Base-by-base conservation (phyloP, 30 jellyfish, hydroid and myxozoan species). In the Hydractinia echinata region DNA sequence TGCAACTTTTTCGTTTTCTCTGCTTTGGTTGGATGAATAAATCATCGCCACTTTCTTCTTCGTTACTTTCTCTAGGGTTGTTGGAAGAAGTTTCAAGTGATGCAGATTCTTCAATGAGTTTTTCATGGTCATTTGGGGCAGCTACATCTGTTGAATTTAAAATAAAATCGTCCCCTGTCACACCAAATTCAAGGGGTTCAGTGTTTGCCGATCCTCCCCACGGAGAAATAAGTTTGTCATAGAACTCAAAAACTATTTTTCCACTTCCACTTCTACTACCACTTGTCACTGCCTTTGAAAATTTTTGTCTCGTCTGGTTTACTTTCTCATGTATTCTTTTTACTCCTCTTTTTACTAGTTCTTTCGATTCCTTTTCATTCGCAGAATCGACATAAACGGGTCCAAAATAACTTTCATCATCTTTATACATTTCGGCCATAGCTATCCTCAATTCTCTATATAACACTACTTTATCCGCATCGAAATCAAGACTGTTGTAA, bases 161-260 rank as follows among this genome's bases (percentile, higher is more conserved):
- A 56, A 56, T 56, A 56, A 56, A 56, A 56, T 56, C 68, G n/a
- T 56, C 68, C 68, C 68, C 68, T 56, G 10, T 56, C 68, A 56
- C 68, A 56, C 68, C 68, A 56, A 56, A 56, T 56, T n/a, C 68
- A 56, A 56, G 68, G 68, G 68, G 68, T 56, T 56, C 13, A 56
- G n/a, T 56, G n/a, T 56, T 56, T 9, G 68, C 68, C n/a, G 68
- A 56, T 9, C 68, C 68, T 56, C 68, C 68, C 68, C 68, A 56
- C 68, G n/a, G n/a, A 56, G 68, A 56, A n/a, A n/a, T 56, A 56
- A 56, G 68, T 56, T 56, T 56, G n/a, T 56, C 68, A 56, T 56
- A 56, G 68, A 56, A 56, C 68, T 56, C 68, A 56, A 56, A 56
- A 9, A 9, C 68, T 56, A 10, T n/a, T 9, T n/a, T 56, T 56